Base-by-base conservation (phyloP, 2,113 vertebrate species). In the Guaruba guarouba region DNA sequence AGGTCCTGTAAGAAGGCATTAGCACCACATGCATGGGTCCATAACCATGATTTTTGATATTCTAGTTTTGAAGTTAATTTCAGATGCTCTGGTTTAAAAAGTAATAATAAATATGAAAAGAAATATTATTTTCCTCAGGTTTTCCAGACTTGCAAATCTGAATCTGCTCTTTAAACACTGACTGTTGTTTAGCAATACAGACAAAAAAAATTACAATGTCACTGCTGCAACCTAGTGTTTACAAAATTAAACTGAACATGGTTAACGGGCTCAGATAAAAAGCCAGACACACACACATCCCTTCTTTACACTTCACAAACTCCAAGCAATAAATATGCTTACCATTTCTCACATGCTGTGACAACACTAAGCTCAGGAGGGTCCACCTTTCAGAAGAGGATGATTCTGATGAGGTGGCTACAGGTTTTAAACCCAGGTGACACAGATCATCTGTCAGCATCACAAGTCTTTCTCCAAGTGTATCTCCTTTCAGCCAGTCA, bases 401-500 rank as follows among this genome's bases (percentile, higher is more conserved):
- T n/a, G 96, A 88, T 63, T 97, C 97, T 27, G 96, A 81, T 23
- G 96, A 57, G 31, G 97, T 57, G 49, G 64, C 28, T 27, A 80
- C 10, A 22, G 97, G 83, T 94, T 97, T 95, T 69, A 98, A 94
- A 63, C 98, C 96, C 51, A 97, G 85, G 54, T 96, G 97, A 96
- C 99, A 99, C 35, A 99, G 97, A 86, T 98, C 98, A 85, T 98
- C 97, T 48, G 98, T 97, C 97, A 99, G 93, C 78, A 94, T 93
- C 62, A 99, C 98, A 90, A 99, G 97, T 79, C 96, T 98, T 82
- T 99, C 98, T 44, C 99, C 99, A 77, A 99, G 97, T 7, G 97
- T 95, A 7, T 98, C 97, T 77, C 99, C 99, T 97, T 98, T 99
- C 74, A 99, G 97, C 99, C 99, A 99, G 68, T 97, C 97, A 49